Percentiles rank a stretch among this genome's conserved stretches.
phyloP scores from a whole-genome alignment of 2,113 vertebrate genomes.

The Cichladusa arquata region DNA sequence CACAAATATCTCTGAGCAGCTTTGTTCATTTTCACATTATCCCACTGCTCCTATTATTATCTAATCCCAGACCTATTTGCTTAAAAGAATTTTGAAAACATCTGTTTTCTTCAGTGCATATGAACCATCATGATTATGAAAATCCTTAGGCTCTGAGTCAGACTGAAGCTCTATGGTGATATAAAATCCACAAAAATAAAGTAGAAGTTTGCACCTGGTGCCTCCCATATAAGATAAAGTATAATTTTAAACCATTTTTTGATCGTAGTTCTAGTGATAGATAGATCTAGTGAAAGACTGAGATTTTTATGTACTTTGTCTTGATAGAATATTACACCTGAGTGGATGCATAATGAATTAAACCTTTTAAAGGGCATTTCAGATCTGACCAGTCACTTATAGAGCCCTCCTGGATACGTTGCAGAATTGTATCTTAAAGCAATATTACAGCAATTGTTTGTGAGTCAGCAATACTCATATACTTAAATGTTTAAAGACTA shows the following conservation, averaged over 20 bases:
- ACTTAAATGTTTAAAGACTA: not conserved
- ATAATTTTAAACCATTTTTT: not conserved
- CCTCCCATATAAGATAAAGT: not conserved
- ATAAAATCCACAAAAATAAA: not conserved
- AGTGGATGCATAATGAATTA: not conserved
- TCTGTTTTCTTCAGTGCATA: not conserved
- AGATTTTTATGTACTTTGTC: not conserved
- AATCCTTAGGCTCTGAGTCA: not conserved
- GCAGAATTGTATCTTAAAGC: not conserved
- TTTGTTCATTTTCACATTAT: not conserved
- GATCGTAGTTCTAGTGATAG: not conserved
- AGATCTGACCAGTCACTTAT: not conserved
- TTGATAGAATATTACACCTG: not conserved
- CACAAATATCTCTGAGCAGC: not conserved
- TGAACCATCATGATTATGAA: not conserved
- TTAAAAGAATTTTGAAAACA: not conserved
- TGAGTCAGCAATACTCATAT: not conserved
- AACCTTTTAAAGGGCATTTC: not conserved
- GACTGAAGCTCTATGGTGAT: not conserved
- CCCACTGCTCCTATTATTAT: not conserved
- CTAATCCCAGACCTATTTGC: not conserved
- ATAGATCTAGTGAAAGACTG: not conserved
- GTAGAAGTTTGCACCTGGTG: not conserved
- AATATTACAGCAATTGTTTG: not conserved
- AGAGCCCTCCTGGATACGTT: not conserved